These are phyloP conservation scores for Meloidogyne floridensis DNA, from an alignment of 1,140 invertebrate genomes.

Conservation along the genomic window DNA sequence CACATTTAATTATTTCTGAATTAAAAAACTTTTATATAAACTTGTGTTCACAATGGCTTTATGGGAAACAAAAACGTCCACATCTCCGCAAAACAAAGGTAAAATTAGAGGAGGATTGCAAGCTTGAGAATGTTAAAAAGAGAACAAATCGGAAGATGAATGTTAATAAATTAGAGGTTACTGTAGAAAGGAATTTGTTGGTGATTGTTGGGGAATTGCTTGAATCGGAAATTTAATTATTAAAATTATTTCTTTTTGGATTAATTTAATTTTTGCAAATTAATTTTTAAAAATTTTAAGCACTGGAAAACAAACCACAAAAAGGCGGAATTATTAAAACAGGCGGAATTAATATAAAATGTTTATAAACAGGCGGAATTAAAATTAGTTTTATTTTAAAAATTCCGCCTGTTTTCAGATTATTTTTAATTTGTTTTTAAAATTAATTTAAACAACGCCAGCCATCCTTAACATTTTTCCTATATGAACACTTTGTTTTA, in stretches of 20 bases:
- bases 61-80: neutral
- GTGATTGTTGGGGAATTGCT: neutral
- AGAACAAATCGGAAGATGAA: neutral
- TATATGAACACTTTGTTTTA: conserved; percentile 27
- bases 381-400: neutral
- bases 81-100: neutral
- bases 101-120: neutral
- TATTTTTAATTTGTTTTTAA: too few relatives aligned
- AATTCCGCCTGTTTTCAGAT: too few relatives aligned
- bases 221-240: neutral
- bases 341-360: too few relatives aligned
- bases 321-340: too few relatives aligned
- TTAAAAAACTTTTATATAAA: neutral
- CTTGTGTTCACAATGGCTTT: neutral
- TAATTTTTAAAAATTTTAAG: too few relatives aligned
- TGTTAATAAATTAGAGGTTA: neutral
- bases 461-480: conserved; percentile 44
- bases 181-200: neutral
- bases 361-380: too few relatives aligned
- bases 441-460: conserved; percentile 11
- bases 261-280: neutral
- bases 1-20: neutral
- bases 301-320: too few relatives aligned
- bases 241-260: neutral
- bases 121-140: neutral